phyloP scores from a whole-genome alignment of 2,888 invertebrate genomes.

The Sesia bembeciformis region DNA sequence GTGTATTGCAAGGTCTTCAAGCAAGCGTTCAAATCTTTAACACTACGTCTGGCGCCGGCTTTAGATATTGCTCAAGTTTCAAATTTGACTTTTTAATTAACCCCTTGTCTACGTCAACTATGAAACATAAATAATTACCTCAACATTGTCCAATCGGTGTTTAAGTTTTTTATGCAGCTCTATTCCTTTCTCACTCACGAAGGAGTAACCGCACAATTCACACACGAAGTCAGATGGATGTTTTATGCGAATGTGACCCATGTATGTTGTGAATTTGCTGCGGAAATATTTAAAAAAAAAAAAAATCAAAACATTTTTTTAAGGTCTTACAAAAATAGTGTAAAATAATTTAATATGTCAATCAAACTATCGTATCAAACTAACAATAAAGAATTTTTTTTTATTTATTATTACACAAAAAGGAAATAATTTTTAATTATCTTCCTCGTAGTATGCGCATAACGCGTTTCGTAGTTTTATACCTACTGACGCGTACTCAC shows the following conservation, averaged over 20 bases:
- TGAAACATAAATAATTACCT: constrained; percentile 26
- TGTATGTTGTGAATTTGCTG: constrained; percentile 62
- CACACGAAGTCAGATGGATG: constrained; percentile 62
- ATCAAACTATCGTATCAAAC: not conserved
- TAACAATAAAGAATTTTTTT: not conserved
- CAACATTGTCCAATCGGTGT: constrained; percentile 32
- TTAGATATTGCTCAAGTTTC: too few species aligned
- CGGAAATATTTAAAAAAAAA: constrained; percentile 2
- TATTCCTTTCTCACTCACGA: constrained; percentile 59
- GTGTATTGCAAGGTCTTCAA: too few species aligned
- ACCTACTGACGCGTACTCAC: too few species aligned
- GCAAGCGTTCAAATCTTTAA: too few species aligned
- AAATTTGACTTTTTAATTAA: too few species aligned
- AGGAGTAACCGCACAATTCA: constrained; percentile 54
- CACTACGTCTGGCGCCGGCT: too few species aligned
- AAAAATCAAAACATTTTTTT: not conserved
- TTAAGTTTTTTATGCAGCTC: constrained; percentile 57
- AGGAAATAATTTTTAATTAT: too few species aligned
- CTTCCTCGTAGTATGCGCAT: too few species aligned
- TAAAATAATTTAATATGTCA: not conserved
- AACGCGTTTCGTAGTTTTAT: too few species aligned
- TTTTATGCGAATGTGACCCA: constrained; percentile 61
- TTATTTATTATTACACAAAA: too few species aligned
- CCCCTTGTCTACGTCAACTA: too few species aligned
- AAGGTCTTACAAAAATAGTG: too few species aligned